A percentile compares a stretch with the other conserved stretches of the same genome.
These are phyloP conservation scores for Bungarus multicinctus DNA, from an alignment of 2,113 vertebrate species.

Conservation along the genomic window DNA sequence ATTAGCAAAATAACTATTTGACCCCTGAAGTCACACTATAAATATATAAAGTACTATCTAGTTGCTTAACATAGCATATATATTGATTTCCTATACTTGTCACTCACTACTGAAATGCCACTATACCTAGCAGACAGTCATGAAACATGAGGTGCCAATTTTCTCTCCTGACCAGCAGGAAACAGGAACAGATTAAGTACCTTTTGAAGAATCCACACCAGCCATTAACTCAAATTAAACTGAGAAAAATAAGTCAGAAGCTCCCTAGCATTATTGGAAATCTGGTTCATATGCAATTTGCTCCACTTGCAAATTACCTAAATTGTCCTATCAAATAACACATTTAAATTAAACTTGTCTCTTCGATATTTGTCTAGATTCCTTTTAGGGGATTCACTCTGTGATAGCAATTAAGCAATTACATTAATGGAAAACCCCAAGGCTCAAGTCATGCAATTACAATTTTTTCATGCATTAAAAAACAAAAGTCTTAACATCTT, in stretches of 20 bases:
- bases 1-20: neutral
- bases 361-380: neutral
- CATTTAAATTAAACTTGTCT: neutral
- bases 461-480: neutral
- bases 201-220: neutral
- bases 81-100: neutral
- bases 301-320: neutral
- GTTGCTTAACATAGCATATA: neutral
- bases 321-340: neutral
- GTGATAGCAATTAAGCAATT: neutral
- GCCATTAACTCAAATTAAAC: neutral
- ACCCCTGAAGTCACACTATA: conserved; percentile 23
- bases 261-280: conserved; percentile 2
- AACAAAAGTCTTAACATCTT: neutral
- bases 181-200: conserved; percentile 1
- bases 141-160: conserved; percentile 6
- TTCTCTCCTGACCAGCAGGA: conserved; percentile 19
- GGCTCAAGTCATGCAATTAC: neutral
- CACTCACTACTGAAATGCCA: neutral
- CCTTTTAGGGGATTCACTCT: conserved; percentile 21
- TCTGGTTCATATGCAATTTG: neutral
- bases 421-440: neutral
- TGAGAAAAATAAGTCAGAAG: neutral
- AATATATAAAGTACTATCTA: neutral
- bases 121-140: neutral